These are phyloP conservation scores for Tyrannus savana DNA, from an alignment of 2,113 vertebrate genomes.

Conservation along the genomic window DNA sequence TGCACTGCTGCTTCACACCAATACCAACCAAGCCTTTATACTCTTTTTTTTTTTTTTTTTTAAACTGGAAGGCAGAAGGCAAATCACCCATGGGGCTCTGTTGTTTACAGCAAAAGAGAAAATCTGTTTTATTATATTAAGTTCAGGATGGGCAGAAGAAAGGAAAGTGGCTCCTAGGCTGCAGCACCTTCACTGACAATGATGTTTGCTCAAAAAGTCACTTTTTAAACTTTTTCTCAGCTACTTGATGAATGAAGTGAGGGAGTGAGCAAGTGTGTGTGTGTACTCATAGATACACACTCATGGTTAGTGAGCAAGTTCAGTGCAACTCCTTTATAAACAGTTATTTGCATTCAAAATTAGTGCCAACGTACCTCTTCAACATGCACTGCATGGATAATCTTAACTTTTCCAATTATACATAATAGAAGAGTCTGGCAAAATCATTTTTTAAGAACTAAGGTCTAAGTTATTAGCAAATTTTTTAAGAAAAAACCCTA, in stretches of 20 bases:
- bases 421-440: background rate
- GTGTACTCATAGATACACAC: background rate
- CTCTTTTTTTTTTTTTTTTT: background rate
- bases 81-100: background rate
- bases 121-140: background rate
- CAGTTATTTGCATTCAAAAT: background rate
- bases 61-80: background rate
- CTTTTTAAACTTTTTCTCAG: background rate
- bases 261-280: background rate
- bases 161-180: background rate
- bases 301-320: background rate
- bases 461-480: background rate
- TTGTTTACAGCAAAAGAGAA: background rate
- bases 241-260: background rate
- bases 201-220: background rate
- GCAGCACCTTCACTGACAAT: background rate
- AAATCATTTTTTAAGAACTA: background rate
- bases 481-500: background rate
- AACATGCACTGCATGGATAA: fast-evolving
- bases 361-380: background rate
- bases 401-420: background rate
- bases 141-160: background rate
- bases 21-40: background rate
- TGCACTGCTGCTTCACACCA: background rate
- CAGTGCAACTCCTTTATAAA: background rate